Evolutionary conservation across 2,888 invertebrate genomes (phyloP), one percentile per base, ranked within the genome.

Genomic region (Thereva nobilitata): DNA sequence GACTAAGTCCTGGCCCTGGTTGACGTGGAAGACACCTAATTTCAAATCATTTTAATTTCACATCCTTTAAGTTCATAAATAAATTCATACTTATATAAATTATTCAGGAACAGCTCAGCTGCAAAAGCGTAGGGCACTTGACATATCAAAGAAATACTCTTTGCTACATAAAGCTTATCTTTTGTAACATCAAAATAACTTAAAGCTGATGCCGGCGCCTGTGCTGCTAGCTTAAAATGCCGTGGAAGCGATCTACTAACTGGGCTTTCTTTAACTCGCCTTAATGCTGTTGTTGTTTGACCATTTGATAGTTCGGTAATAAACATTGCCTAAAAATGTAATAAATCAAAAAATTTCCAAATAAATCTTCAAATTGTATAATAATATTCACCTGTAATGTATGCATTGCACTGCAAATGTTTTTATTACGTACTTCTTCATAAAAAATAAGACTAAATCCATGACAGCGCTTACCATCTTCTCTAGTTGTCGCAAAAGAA

Each of bases 391-490:
- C 90, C 84, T 96, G 95, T 73, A 97, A 85, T 44, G 95, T 95
- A 80, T 96, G 95, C 91, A 98, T 96, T 61, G 97, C 96, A 75
- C 90, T 91, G 80, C 95, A 95, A 73, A 98, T 95, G 79, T 95
- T 91, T 61, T 89, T 85, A 81, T 95, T 95, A 67, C 90, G 87
- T 72, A 97, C 95, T 84, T 96, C 95, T 83, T 99, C 99, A 83
- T 92, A 97, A 81, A 98, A 98, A 12, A 96, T 90, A 73, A 95
- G 87, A 76, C 94, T 93, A 76, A 95, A 95, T 68, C 99, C 99
- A 83, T 95, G 96, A 73, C 91, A 90, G 73, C 97, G 86, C 72
- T 91, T 91, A 65, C 97, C 98, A 86, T 99, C 97, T 84, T 98
- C 97, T 74, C 93, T 86, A 9, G 98, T 98, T 70, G 98, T 94